These are phyloP conservation scores for Orchesella flavescens DNA, from an alignment of 2,888 invertebrate genomes.

Conservation along the genomic window DNA sequence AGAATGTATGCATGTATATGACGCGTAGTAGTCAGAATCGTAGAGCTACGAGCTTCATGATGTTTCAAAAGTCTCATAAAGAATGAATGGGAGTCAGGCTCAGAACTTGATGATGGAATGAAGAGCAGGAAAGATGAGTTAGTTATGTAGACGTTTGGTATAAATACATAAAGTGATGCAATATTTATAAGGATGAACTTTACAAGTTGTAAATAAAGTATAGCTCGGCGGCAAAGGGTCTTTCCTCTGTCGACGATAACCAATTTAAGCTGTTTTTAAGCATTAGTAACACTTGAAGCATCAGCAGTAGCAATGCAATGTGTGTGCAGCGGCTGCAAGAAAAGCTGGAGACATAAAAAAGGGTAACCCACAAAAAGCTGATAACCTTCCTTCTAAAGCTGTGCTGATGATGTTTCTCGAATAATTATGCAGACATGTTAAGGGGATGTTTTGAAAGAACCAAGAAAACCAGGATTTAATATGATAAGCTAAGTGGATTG, in stretches of 20 bases:
- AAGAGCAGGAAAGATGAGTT: constrained; percentile 12
- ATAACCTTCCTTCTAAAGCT: neutral
- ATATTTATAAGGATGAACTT: no score
- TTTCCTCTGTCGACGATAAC: no score
- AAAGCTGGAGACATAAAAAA: constrained; percentile 3
- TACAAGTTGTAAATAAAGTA: no score
- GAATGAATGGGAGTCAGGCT: no score
- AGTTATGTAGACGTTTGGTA: no score
- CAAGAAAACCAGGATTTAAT: neutral
- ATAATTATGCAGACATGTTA: constrained; percentile 25
- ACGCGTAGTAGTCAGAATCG: no score
- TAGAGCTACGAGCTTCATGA: no score
- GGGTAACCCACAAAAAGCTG: constrained; percentile 20
- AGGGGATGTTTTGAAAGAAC: neutral
- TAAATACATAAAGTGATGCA: no score
- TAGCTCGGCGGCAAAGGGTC: no score
- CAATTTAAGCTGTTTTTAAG: no score
- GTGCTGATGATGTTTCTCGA: constrained; percentile 21
- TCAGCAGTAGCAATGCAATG: constrained; percentile 1
- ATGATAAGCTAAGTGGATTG: constrained; percentile 18
- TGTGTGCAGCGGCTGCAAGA: constrained; percentile 4
- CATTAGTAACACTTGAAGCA: constrained; percentile 14
- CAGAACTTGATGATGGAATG: neutral
- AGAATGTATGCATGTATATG: no score
- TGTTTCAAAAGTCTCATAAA: no score